Evolutionary conservation across 1,140 invertebrate species (phyloP), one percentile per base, ranked within the genome.

Genomic region (Papilio machaon): DNA sequence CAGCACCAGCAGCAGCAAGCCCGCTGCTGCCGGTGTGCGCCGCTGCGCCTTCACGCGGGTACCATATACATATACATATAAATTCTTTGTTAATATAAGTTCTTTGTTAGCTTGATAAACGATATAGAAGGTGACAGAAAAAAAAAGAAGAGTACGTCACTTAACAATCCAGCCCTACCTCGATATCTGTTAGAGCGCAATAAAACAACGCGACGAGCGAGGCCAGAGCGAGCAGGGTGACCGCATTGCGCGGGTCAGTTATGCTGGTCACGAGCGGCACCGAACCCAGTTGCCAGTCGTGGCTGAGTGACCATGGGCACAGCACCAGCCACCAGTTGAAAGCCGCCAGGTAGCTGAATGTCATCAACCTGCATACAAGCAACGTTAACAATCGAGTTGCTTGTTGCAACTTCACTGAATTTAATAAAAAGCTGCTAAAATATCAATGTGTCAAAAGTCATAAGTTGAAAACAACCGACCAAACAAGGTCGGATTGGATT

Each of bases 221-320:
- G 75, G 95, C 95, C 85, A 97, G 96, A 73, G 97, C 96, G 35
- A 97, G 94, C 85, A 96, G 95, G 2, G 97, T 97, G 35, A 96
- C 95, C 60, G 98, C 87, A 89, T 98, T 97, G 83, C 97, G 95
- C 9, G 95, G 95, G 92, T 98, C 97, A 73, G 95, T 95, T 6
- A 96, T 89, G 54, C 96, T 96, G 64, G 96, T 96, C 60, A 98
- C 95, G 52, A 98, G 92, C 43, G 97, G 97, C 70, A 98, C 95
- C 13, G 97, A 98, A 23, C 97, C 97, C 97, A 98, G 98, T 91
- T 98, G 97, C 97, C 97, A 98, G 89, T 98, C 97, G 87, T 98
- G 97, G 82, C 97, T 97, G 1, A 98, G 95, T 11, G 96, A 96
- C 81, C 95, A 95, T 1, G 97, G 97, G 86, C 96, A 97, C 15